These are phyloP conservation scores for Aphaenogaster floridana DNA, from an alignment of 1,140 invertebrate genomes.

Conservation along the genomic window DNA sequence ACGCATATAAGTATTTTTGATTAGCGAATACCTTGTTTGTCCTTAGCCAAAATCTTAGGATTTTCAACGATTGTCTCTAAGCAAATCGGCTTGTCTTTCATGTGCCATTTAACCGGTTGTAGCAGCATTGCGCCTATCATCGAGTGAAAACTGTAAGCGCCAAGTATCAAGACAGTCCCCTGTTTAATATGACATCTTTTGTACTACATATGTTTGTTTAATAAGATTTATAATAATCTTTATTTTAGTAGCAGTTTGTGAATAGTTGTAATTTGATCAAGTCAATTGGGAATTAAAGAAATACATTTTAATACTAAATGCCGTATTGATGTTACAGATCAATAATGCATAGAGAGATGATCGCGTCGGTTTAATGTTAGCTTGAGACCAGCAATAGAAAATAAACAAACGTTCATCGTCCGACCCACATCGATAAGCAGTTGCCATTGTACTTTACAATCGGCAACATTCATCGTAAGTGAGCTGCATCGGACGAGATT, in stretches of 20 bases:
- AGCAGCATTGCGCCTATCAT: constrained; percentile 88
- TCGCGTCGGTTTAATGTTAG: constrained; percentile 1
- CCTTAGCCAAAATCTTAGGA: neutral
- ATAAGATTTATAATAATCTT: constrained; percentile 13
- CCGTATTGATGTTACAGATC: neutral
- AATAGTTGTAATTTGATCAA: neutral
- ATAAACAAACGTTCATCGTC: neutral
- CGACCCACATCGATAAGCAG: constrained; percentile 44
- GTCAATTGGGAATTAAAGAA: neutral
- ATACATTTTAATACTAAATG: neutral
- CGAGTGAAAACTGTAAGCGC: constrained; percentile 88
- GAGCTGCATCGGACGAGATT: neutral
- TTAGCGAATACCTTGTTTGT: constrained; percentile 31
- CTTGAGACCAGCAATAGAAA: neutral
- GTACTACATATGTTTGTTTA: neutral
- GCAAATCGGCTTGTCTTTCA: constrained; percentile 23
- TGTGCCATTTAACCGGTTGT: constrained; percentile 89
- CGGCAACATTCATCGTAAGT: neutral
- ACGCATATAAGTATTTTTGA: neutral
- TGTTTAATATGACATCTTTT: constrained; percentile 36
- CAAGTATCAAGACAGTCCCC: constrained; percentile 88
- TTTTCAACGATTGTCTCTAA: constrained; percentile 7
- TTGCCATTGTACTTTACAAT: constrained; percentile 19
- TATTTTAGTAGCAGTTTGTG: neutral
- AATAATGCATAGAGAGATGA: neutral